Evolutionary conservation across 2,888 invertebrate species (phyloP), one percentile per base, ranked within the genome.

Genomic region (Pristionchus entomophagus): DNA sequence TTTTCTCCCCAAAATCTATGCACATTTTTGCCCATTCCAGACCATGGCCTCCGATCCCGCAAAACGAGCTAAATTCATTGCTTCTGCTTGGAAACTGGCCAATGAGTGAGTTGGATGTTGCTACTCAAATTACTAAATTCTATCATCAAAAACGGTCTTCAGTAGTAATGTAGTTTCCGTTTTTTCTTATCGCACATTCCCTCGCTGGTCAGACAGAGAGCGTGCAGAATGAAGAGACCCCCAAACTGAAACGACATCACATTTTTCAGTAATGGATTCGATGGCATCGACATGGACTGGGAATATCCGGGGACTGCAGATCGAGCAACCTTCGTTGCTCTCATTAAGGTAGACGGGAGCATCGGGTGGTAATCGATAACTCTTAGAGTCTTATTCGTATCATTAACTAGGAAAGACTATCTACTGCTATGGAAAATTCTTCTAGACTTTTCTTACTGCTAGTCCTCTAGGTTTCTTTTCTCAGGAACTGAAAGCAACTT

Each of bases 241-340:
- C 2, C 17, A 17, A 51, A 51, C 32, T 1, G 17, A 59, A 59
- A 19, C 26, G 5, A 35, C 14, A 6, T 45, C 45, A 35, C 1
- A 32, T 2, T 12, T 22, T 82, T 12, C 38, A 82, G 82, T 14
- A 59, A 59, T 17, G 82, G 59, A 12, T 82, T 82, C 59, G 82
- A 82, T 29, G 82, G 82, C n/a, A 82, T 82, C 41, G 82, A 82
- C 41, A 82, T 82, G 82, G 82, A 82, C 41, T 82, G 82, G 82
- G 82, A 82, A 29, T 82, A 82, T 38, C 82, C 82, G n/a, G 82
- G 41, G 1, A 26, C 17, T 1, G 82, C 82, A 12, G 59, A 82
- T 59, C 51, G 82, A 59, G 82, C 82, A 14, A 59, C 22, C 22
- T 82, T 82, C 41, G 82, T 82, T 17, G n/a, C 82, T 0, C 59